Evolutionary conservation across 2,113 vertebrate species (phyloP), one percentile per base, ranked within the genome.

Genomic region (Ahaetulla prasina): DNA sequence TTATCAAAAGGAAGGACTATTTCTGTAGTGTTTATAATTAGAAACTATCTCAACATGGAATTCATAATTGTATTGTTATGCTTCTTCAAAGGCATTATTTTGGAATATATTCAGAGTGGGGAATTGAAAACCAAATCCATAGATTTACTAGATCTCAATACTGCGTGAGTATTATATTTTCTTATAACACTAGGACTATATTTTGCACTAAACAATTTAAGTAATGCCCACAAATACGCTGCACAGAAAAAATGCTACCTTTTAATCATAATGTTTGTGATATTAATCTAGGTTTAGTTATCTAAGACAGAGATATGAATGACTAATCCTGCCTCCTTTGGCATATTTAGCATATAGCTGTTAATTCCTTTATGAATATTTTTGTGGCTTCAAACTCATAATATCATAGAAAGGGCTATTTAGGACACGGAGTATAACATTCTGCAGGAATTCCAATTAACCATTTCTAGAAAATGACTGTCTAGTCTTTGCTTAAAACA

Each of bases 91-190:
- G 99, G 99, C 92, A 98, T 99, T 95, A 98, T 99, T 95, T 94
- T 99, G 95, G 99, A 99, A 91, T 99, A 99, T 92, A 97, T 98
- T 54, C 98, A 98, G 97, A 95, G 85, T 80, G 98, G 98, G 49
- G 95, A 97, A 88, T 27, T 97, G 88, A 98, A 97, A 95, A 99
- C 98, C 54, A 99, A 97, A 97, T 98, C 98, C 49, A 98, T 99
- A 92, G 98, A 99, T 94, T 96, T 99, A 53, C 97, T 99, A 68
- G 97, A 98, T 93, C 98, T 99, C 89, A 97, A 93, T 80, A 96
- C 98, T 90, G 96, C 96, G 99, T 99, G 96, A 97, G 98, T 98
- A 87, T 23, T 45, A 11, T 45, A 16, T 86, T 89, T 8, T 68
- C 16, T 91, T 94, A 92, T 50, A 93, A 63, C 20, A 93, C 47